Evolutionary conservation across 2,888 invertebrate species (phyloP), one percentile per base, ranked within the genome.

Genomic region (Pristionchus mayeri): DNA sequence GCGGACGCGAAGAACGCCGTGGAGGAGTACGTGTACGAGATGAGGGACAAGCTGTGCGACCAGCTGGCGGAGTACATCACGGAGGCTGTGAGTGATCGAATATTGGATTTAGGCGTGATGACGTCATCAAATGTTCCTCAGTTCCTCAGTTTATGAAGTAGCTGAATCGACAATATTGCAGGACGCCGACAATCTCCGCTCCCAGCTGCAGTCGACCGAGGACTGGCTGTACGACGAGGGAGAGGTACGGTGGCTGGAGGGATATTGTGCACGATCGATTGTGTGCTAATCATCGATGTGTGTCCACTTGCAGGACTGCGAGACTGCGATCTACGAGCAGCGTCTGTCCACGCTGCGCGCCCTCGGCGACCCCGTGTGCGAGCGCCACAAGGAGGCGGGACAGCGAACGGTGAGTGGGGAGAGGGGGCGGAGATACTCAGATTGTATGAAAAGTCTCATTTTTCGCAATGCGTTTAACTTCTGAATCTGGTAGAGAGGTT

Each of bases 171-270:
- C n/a, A n/a, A n/a, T n/a, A 27, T 63, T 88, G 52, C 83, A 92
- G 91, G 93, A 92, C 7, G 91, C 91, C 57, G 90, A 91, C 0
- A 85, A 87, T 4, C 91, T 95, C 86, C 92, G 91, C 24, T 87
- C 89, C 11, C 94, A 95, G 88, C 94, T 99, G 52, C 96, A 96
- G 91, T 95, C 95, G 30, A 96, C 97, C 90, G 98, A 98, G 94
- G 96, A 96, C 93, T 99, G 99, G 99, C 94, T 99, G 27, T 99
- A 99, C 92, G 98, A 98, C 91, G 96, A 96, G 86, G 99, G 99
- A 4, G 98, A 98, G 93, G 96, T 92, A 96, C 97, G 93, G 95
- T 96, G 89, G 95, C 96, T 92, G 37, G 30, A 30, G 67, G 67
- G 67, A 34, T 67, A 30, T 34, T 11, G 67, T 67, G 24, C 57